Percentiles rank a stretch among this genome's conserved stretches.
These are phyloP conservation scores for Podarcis lilfordi DNA, from an alignment of 2,797 vertebrate species.

Conservation along the genomic window DNA sequence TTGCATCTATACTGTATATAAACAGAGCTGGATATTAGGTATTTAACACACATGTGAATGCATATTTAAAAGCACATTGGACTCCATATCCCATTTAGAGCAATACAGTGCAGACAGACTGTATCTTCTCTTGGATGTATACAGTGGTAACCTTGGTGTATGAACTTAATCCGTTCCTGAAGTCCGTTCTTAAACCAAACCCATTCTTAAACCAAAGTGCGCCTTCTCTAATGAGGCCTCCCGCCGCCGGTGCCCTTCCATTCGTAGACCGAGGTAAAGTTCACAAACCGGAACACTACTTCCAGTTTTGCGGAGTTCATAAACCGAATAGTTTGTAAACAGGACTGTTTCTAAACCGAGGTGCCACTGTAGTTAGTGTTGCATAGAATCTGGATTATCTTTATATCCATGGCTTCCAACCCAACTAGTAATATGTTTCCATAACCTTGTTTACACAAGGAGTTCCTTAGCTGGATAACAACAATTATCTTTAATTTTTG, in stretches of 20 bases:
- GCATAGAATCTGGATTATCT: background rate
- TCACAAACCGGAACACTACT: too few species aligned
- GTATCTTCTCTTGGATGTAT: background rate
- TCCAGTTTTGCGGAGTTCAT: too few species aligned
- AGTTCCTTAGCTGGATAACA: background rate
- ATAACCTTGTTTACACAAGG: background rate
- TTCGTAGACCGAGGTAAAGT: too few species aligned
- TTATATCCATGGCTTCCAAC: background rate
- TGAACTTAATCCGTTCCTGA: too few species aligned
- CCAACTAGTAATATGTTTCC: background rate
- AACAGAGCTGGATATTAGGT: conserved; percentile 21
- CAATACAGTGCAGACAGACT: background rate
- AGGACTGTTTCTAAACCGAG: too few species aligned
- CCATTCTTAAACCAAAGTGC: too few species aligned
- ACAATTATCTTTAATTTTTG: background rate
- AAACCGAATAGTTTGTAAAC: too few species aligned
- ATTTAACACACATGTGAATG: background rate
- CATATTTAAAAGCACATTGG: background rate
- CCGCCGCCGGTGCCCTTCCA: too few species aligned
- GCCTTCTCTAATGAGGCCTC: too few species aligned
- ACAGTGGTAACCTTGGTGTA: too few species aligned
- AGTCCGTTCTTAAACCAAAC: too few species aligned
- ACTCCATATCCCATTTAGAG: background rate
- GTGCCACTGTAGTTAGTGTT: background rate
- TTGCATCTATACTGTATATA: conserved; percentile 23